phyloP scores from a whole-genome alignment of 1,140 invertebrate genomes.

The Brachionus plicatilis region DNA sequence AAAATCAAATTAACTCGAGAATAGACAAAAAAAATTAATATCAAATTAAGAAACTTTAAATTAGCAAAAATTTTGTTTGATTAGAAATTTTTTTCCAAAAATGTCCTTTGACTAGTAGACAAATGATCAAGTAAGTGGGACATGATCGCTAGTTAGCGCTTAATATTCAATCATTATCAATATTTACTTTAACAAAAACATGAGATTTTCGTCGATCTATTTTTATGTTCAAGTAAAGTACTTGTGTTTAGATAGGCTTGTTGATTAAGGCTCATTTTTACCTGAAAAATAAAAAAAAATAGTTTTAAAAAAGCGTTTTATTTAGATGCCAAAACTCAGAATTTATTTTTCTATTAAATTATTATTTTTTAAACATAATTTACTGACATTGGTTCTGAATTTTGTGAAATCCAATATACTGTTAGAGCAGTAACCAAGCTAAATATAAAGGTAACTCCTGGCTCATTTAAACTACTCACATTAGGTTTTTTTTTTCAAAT shows the following conservation, averaged over 20 bases:
- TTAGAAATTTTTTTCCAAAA: not conserved
- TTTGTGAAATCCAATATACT: not conserved
- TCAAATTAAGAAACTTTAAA: not conserved
- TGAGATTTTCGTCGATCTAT: not conserved
- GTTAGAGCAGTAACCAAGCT: not conserved
- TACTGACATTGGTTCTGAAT: not conserved
- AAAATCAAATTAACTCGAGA: not conserved
- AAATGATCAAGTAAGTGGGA: not conserved
- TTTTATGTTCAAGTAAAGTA: not conserved
- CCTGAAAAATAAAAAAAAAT: not conserved
- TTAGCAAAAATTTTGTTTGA: not conserved
- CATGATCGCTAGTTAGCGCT: not conserved
- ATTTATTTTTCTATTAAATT: not conserved
- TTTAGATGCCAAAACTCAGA: not conserved
- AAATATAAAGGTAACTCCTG: not conserved
- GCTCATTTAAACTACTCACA: not conserved
- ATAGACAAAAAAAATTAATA: not conserved
- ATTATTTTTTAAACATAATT: not conserved
- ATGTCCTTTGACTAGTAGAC: not conserved
- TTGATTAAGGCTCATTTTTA: not conserved
- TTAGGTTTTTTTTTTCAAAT: not conserved
- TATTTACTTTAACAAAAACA: not conserved
- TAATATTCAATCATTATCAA: not conserved
- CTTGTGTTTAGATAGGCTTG: not conserved
- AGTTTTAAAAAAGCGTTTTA: not conserved